These are phyloP conservation scores for Holothuria glaberrima DNA, from an alignment of 35 echinoderm and acorn worm genomes.

Conservation along the genomic window DNA sequence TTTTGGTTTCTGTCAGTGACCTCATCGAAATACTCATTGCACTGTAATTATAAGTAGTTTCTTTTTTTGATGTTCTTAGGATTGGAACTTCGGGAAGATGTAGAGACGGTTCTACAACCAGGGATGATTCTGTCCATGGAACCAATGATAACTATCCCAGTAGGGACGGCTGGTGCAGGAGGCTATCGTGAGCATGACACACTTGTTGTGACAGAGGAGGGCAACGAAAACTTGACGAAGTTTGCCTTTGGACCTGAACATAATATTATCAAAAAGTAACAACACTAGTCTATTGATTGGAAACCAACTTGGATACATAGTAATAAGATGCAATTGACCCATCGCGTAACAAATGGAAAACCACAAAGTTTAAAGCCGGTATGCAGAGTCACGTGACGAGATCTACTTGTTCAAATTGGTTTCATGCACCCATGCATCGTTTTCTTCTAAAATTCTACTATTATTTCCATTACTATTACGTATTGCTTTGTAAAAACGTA, in stretches of 20 bases:
- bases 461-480: too few relatives aligned
- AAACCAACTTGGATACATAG: neutral
- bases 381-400: too few relatives aligned
- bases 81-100: slow-evolving; percentile 72
- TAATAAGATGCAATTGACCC: too few relatives aligned
- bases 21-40: too few relatives aligned
- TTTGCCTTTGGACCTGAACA: slow-evolving; percentile 75
- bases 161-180: slow-evolving; percentile 68
- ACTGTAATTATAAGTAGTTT: too few relatives aligned
- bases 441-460: too few relatives aligned
- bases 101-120: slow-evolving; percentile 67
- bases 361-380: too few relatives aligned
- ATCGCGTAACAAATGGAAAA: too few relatives aligned
- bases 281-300: neutral
- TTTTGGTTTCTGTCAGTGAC: too few relatives aligned
- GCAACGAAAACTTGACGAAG: slow-evolving; percentile 59
- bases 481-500: too few relatives aligned
- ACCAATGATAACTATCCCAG: slow-evolving; percentile 70
- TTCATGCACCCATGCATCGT: too few relatives aligned
- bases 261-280: slow-evolving; percentile 59
- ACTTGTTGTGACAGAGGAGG: slow-evolving; percentile 72
- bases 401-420: too few relatives aligned
- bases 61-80: slow-evolving; percentile 21
- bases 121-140: slow-evolving; percentile 78
- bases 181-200: slow-evolving; percentile 78